phyloP scores from a whole-genome alignment of 1,140 invertebrate genomes.

The Oedothorax gibbosus region DNA sequence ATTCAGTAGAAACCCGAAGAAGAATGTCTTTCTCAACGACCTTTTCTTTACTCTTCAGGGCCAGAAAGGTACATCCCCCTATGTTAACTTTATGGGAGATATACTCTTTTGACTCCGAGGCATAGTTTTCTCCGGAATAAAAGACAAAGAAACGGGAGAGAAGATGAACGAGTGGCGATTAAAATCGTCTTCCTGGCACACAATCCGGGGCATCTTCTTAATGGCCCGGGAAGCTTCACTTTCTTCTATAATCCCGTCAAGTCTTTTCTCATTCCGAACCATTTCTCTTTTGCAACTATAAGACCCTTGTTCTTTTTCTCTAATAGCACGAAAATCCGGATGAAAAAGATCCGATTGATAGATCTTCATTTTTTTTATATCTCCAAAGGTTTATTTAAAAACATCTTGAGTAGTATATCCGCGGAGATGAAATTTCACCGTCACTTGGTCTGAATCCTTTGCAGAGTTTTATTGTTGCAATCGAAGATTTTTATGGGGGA shows the following conservation, averaged over 20 bases:
- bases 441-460: too few relatives aligned
- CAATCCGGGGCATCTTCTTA: conserved; percentile 43
- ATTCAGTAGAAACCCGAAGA: too few relatives aligned
- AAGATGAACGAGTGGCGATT: conserved; percentile 44
- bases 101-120: too few relatives aligned
- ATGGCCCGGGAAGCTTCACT: conserved; percentile 41
- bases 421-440: too few relatives aligned
- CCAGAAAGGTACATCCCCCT: too few relatives aligned
- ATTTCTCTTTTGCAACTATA: neutral
- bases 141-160: conserved; percentile 9
- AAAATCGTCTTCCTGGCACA: conserved; percentile 38
- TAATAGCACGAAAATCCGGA: conserved; percentile 3
- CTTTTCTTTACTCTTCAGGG: too few relatives aligned
- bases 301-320: conserved; percentile 13
- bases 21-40: too few relatives aligned
- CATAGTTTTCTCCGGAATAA: too few relatives aligned
- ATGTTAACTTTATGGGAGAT: too few relatives aligned
- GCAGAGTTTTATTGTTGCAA: too few relatives aligned
- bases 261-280: conserved; percentile 20
- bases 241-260: conserved; percentile 22
- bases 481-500: too few relatives aligned
- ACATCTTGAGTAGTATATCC: too few relatives aligned
- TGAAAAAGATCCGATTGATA: conserved; percentile 16
- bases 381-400: neutral
- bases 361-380: neutral